These are phyloP conservation scores for Pseudomyrmex dendroicus DNA, from an alignment of 1,140 invertebrate genomes.

Conservation along the genomic window DNA sequence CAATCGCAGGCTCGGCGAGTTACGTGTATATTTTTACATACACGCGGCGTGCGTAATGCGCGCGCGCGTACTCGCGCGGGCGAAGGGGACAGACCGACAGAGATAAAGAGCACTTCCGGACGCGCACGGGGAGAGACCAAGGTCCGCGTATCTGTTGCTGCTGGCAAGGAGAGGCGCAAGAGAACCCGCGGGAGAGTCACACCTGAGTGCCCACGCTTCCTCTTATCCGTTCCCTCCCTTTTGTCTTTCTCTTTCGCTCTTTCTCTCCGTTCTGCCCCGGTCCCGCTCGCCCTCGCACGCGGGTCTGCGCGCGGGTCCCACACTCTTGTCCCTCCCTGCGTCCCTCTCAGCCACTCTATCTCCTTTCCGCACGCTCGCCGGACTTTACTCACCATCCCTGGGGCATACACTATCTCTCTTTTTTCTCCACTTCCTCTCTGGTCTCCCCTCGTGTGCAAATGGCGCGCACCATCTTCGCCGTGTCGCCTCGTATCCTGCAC, in stretches of 20 bases:
- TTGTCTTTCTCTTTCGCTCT: slow-evolving; percentile 65
- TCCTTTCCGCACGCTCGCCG: slow-evolving; percentile 34
- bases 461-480: slow-evolving; percentile 61
- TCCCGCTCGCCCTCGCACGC: slow-evolving; percentile 47
- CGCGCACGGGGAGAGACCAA: slow-evolving; percentile 78
- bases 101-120: slow-evolving; percentile 85
- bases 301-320: slow-evolving; percentile 24
- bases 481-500: slow-evolving; percentile 60
- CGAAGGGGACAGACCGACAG: slow-evolving; percentile 84
- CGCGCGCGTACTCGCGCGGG: slow-evolving; percentile 54
- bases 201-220: slow-evolving; percentile 85
- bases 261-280: slow-evolving; percentile 19
- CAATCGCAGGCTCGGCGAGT: slow-evolving; percentile 24
- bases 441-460: slow-evolving; percentile 61
- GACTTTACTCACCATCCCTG: slow-evolving; percentile 66
- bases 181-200: slow-evolving; percentile 84
- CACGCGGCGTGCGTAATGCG: slow-evolving; percentile 8
- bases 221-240: slow-evolving; percentile 80
- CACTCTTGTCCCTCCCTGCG: slow-evolving; percentile 47
- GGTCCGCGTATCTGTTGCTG: slow-evolving; percentile 76
- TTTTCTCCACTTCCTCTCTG: slow-evolving; percentile 51
- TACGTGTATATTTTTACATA: slow-evolving; percentile 37
- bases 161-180: slow-evolving; percentile 76
- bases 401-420: slow-evolving; percentile 64
- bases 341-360: slow-evolving; percentile 44